Evolutionary conservation across 2,888 invertebrate genomes (phyloP), one percentile per base, ranked within the genome.

Genomic region (Drosophila suboccidentalis): DNA sequence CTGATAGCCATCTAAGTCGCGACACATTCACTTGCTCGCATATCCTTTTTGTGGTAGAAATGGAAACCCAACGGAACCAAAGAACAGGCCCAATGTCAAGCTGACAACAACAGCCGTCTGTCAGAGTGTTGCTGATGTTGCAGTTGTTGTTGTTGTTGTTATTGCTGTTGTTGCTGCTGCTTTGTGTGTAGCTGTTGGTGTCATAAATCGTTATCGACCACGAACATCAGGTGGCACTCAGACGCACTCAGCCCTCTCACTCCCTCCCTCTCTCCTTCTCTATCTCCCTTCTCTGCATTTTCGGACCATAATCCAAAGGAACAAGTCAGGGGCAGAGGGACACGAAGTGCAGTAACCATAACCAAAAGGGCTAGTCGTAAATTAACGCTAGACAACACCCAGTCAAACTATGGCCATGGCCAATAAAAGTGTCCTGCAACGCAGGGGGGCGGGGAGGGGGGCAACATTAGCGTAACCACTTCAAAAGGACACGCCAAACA

Each of bases 151-250:
- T 71, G 63, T 44, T 50, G 41, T 36, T 64, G 47, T 39, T 55
- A 58, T 19, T 62, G 54, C 17, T 60, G 65, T 10, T 62, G 62
- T n/a, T 68, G 57, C 11, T 71, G 70, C 32, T 64, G 63, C 49
- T 60, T 38, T 54, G 59, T 57, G 53, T 76, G 63, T 59, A 29
- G 66, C 57, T 71, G 66, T 72, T 75, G 89, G 88, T 86, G 82
- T 82, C 90, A 87, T 86, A 91, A 90, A 90, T 91, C 87, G 90
- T 88, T 90, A 90, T 90, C 90, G 89, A 78, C 81, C 90, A 85
- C 87, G 80, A 87, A 88, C 90, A 90, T 90, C 90, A 91, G 90
- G 91, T 90, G 90, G 78, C 78, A 88, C 90, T 89, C 88, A 75
- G 79, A 74, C 82, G 81, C 80, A 79, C 77, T 81, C 76, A 76